Percentiles rank a stretch among this genome's conserved stretches.
Conservation (phyloP, 2,888 invertebrate species). For the Callyntrura guangdongensis region DNA sequence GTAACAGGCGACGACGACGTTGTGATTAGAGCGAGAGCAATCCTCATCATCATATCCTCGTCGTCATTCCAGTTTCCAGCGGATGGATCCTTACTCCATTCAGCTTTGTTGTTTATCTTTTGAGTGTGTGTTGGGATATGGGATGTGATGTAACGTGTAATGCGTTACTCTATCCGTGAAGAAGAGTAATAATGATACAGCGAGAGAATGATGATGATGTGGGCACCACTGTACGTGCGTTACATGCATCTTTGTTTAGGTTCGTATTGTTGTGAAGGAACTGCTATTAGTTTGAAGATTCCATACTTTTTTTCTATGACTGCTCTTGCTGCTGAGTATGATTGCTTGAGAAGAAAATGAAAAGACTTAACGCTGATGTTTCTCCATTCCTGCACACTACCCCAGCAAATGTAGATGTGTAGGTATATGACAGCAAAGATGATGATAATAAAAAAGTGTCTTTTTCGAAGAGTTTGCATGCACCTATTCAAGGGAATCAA, state of each 20-base stretch:
- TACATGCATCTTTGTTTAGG: too few relatives aligned
- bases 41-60: constrained; percentile 33
- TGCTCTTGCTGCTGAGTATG: not conserved
- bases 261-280: too few relatives aligned
- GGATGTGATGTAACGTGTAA: constrained; percentile 14
- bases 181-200: not conserved
- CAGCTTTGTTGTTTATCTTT: constrained; percentile 53
- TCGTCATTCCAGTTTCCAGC: constrained; percentile 69
- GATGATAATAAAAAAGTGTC: constrained; percentile 30
- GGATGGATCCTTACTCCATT: constrained; percentile 65
- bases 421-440: not conserved
- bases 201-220: too few relatives aligned
- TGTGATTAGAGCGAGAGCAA: constrained; percentile 35
- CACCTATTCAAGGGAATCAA: not conserved
- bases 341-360: constrained; percentile 18
- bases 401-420: not conserved
- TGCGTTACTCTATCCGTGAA: not conserved
- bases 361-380: not conserved
- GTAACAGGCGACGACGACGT: constrained; percentile 58
- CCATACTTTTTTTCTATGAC: not conserved
- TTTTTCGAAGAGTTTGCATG: not conserved
- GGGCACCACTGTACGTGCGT: not conserved
- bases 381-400: not conserved
- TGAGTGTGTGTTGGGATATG: not conserved
- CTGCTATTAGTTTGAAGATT: too few relatives aligned